These are phyloP conservation scores for Halcyon smyrnensis DNA, from an alignment of 2,797 vertebrate species.

Conservation along the genomic window DNA sequence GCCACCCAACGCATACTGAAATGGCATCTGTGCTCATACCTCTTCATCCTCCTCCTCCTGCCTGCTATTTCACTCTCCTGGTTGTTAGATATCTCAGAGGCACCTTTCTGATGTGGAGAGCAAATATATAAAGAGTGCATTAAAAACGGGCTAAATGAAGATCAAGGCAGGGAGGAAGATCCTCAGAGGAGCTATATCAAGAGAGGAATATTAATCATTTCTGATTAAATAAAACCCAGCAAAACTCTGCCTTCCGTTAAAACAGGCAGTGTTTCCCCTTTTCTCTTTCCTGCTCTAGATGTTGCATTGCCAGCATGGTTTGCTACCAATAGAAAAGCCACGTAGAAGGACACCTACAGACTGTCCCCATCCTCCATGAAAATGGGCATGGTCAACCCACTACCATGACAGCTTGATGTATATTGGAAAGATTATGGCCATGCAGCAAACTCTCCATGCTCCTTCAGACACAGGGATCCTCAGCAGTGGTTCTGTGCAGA, in stretches of 20 bases:
- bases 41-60: neutral
- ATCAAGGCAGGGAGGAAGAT: neutral
- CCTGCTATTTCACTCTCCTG: neutral
- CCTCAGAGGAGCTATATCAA: neutral
- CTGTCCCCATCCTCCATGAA: neutral
- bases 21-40: neutral
- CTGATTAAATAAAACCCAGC: neutral
- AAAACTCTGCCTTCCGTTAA: neutral
- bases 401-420: neutral
- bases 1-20: neutral
- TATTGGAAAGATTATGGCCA: neutral
- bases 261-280: neutral
- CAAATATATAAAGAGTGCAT: neutral
- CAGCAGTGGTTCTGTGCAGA: neutral
- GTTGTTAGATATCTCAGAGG: neutral
- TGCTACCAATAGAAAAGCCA: fast-evolving
- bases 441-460: fast-evolving
- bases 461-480: neutral
- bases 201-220: neutral
- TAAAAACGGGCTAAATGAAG: neutral
- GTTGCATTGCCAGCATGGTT: neutral
- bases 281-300: neutral
- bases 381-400: fast-evolving
- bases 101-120: neutral
- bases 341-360: neutral